These are phyloP conservation scores for Protonibea diacanthus DNA, from an alignment of 2,797 vertebrate genomes.

Conservation along the genomic window DNA sequence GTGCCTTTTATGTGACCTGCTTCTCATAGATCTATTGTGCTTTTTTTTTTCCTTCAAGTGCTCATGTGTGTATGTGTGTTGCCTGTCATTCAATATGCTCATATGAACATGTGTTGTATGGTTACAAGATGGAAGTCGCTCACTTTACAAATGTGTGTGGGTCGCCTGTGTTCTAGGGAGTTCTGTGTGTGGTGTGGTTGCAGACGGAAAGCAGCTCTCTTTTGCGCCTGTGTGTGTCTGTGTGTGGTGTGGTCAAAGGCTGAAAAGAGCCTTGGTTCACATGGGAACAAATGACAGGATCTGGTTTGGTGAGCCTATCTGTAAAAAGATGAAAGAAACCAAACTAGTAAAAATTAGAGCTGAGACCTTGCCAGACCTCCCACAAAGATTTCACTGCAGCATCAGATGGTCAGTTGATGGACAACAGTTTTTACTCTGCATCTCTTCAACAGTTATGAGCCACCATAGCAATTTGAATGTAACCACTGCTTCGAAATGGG, in stretches of 20 bases:
- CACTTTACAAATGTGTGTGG: constrained; percentile 32
- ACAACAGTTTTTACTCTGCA: constrained; percentile 54
- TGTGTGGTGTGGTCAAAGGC: constrained; percentile 71
- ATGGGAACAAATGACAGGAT: constrained; percentile 79
- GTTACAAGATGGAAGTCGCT: constrained; percentile 42
- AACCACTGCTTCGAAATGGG: constrained; percentile 21
- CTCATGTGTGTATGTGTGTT: constrained; percentile 2
- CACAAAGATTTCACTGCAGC: constrained; percentile 51
- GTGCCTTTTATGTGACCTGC: neutral
- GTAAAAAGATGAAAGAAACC: constrained; percentile 76
- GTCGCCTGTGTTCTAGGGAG: constrained; percentile 35
- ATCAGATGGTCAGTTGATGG: constrained; percentile 71
- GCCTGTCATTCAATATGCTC: constrained; percentile 3
- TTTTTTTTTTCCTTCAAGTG: neutral
- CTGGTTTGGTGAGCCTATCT: constrained; percentile 67
- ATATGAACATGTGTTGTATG: constrained; percentile 39
- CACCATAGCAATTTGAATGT: constrained; percentile 31
- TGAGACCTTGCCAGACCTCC: constrained; percentile 70
- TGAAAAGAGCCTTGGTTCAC: constrained; percentile 64
- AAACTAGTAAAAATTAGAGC: constrained; percentile 65
- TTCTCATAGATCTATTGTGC: neutral
- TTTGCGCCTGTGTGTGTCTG: constrained; percentile 48
- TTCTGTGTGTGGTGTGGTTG: constrained; percentile 60
- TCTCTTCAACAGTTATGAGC: constrained; percentile 54
- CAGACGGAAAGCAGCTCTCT: constrained; percentile 53